Evolutionary conservation across 2,888 invertebrate genomes (phyloP).

Genomic region (Perizoma flavofasciatum): DNA sequence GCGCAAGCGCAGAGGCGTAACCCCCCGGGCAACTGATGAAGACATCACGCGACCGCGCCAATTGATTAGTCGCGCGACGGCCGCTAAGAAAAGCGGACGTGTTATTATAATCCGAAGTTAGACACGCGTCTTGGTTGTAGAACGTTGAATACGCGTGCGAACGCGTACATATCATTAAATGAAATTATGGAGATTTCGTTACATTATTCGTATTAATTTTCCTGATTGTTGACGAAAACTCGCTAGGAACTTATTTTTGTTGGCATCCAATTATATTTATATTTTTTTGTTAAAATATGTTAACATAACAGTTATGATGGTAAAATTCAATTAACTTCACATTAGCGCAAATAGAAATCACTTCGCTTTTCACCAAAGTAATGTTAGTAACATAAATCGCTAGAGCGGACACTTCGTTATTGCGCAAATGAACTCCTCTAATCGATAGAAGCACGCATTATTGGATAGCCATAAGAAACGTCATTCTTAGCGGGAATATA

Average conservation of each 20-base stretch:
- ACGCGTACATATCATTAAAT: slow-evolving; percentile 31
- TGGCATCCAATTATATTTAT: no score
- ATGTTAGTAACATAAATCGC: slow-evolving; percentile 40
- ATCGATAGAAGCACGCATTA: slow-evolving; percentile 64
- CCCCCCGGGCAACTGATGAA: slow-evolving; percentile 80
- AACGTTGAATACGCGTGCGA: slow-evolving; percentile 39
- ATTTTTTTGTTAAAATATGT: no score
- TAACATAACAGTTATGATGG: no score
- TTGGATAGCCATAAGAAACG: slow-evolving; percentile 56
- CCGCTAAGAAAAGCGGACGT: slow-evolving; percentile 63
- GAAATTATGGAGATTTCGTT: no score
- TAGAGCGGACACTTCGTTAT: slow-evolving; percentile 70
- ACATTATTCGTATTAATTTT: no score
- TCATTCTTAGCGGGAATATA: slow-evolving; percentile 48
- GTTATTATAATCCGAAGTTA: slow-evolving; percentile 76
- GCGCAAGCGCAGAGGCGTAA: slow-evolving; percentile 72
- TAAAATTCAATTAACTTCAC: neutral
- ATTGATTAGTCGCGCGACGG: slow-evolving; percentile 83
- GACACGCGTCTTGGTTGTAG: slow-evolving; percentile 65
- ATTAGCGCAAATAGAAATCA: slow-evolving; percentile 5
- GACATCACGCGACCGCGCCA: slow-evolving; percentile 79
- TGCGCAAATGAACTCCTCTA: slow-evolving; percentile 63
- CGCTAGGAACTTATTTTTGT: no score
- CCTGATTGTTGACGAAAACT: no score
- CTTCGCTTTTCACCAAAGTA: slow-evolving; percentile 48